These are phyloP conservation scores for Paedocypris micromegethes DNA, from an alignment of 2,797 vertebrate species.

Conservation along the genomic window DNA sequence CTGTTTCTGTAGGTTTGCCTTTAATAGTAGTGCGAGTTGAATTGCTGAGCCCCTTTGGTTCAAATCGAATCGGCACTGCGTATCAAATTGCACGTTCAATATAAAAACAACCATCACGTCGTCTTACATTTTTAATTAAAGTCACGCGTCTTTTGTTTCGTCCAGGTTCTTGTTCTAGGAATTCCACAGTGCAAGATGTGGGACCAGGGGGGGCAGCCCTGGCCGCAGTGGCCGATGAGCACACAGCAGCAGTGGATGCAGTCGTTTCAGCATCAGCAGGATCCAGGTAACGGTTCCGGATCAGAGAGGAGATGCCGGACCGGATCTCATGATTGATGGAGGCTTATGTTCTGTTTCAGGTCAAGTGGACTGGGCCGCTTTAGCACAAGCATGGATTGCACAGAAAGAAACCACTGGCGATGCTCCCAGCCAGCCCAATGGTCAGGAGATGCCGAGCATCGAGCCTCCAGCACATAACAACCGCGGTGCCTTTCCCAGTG, in stretches of 20 bases:
- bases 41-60: no score
- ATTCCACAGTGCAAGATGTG: slow-evolving; percentile 76
- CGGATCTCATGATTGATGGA: no score
- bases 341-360: slow-evolving; percentile 61
- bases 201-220: slow-evolving; percentile 99
- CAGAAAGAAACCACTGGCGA: slow-evolving; percentile 90
- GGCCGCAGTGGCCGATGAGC: slow-evolving; percentile 98
- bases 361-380: slow-evolving; percentile 97
- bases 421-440: slow-evolving; percentile 65
- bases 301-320: no score
- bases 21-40: no score
- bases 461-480: slow-evolving; percentile 70
- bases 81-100: no score
- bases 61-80: no score
- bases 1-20: no score
- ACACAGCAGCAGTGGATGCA: slow-evolving; percentile 98
- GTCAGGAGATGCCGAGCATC: slow-evolving; percentile 34
- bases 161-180: slow-evolving; percentile 44
- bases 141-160: no score
- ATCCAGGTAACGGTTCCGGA: slow-evolving; percentile 76
- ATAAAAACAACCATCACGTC: no score
- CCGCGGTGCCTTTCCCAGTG: slow-evolving; percentile 85
- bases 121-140: no score
- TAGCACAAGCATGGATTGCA: slow-evolving; percentile 98
- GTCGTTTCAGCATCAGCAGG: slow-evolving; percentile 97